These are phyloP conservation scores for Drosophila novamexicana DNA, from an alignment of 1,140 invertebrate genomes.

Conservation along the genomic window DNA sequence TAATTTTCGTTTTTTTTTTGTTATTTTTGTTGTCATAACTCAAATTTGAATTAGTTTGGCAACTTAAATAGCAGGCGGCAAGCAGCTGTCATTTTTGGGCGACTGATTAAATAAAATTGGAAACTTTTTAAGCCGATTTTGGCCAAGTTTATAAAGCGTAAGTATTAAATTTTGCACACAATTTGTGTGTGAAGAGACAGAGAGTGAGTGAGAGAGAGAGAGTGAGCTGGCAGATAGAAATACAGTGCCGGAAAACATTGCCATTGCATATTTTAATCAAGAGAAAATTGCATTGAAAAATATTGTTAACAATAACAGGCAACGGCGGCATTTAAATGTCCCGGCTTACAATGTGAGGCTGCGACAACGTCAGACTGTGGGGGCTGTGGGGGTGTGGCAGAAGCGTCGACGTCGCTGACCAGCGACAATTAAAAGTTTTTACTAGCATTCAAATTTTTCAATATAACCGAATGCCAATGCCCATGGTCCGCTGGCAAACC, in stretches of 20 bases:
- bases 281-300: slow-evolving; percentile 80
- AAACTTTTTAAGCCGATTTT: slow-evolving; percentile 35
- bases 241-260: slow-evolving; percentile 65
- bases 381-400: not conserved
- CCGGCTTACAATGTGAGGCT: slow-evolving; percentile 57
- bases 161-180: slow-evolving; percentile 35
- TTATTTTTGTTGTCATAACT: no score
- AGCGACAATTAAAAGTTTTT: slow-evolving; percentile 80
- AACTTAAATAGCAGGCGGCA: slow-evolving; percentile 14
- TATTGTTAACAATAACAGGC: slow-evolving; percentile 80
- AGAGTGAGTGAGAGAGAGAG: not conserved
- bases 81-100: slow-evolving; percentile 7
- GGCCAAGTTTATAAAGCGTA: slow-evolving; percentile 11
- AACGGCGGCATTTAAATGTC: slow-evolving; percentile 68
- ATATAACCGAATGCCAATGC: slow-evolving; percentile 68
- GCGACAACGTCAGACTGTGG: slow-evolving; percentile 17
- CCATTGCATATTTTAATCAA: slow-evolving; percentile 81
- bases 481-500: slow-evolving; percentile 50
- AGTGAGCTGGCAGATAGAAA: slow-evolving; percentile 10
- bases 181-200: slow-evolving; percentile 7
- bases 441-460: slow-evolving; percentile 82
- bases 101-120: slow-evolving; percentile 31
- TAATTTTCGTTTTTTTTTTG: not conserved
- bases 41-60: not conserved
- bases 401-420: slow-evolving; percentile 31